Evolutionary conservation across 2,888 invertebrate genomes (phyloP), one percentile per base, ranked within the genome.

Genomic region (Calameuta filiformis): DNA sequence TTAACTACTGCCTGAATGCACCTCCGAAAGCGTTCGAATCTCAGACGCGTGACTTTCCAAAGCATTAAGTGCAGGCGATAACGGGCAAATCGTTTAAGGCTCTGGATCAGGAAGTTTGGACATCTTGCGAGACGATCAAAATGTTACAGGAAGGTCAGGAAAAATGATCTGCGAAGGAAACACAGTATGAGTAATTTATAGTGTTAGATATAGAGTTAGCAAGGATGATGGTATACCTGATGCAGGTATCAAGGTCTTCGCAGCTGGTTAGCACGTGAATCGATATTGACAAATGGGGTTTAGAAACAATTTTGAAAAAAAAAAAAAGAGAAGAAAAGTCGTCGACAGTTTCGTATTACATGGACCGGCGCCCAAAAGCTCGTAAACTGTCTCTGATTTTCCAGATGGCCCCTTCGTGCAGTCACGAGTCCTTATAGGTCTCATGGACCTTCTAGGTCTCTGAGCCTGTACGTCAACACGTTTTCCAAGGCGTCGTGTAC

Each of bases 381-480:
- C 90, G 85, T 90, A 90, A 90, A 90, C 85, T 83, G 88, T 87
- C 85, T 87, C 82, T 81, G 82, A 86, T 87, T 88, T 89, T 89
- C 89, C 89, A 90, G 87, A 90, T 90, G 90, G 88, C 89, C 86
- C 83, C 35, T 77, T 23, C 78, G 80, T 79, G 82, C 80, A 56
- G 76, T 79, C 69, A 68, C 35, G 69, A 69, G 75, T 76, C 80
- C 75, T 78, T 73, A 71, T 73, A 71, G 71, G 71, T 34, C 71
- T 71, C 71, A 31, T 71, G 71, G 71, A 71, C 33, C 31, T 31
- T 34, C 33, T 34, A 34, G 34, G 71, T 71, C 71, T 71, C 71
- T 71, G 71, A 34, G 71, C 15, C 71, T 79, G 80, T 85, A 76
- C 79, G 83, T 85, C 84, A 83, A 85, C 84, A 84, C 82, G 80